Evolutionary conservation across 1,140 invertebrate species (phyloP), one percentile per base, ranked within the genome.

Genomic region (Hydropsyche tenuis): DNA sequence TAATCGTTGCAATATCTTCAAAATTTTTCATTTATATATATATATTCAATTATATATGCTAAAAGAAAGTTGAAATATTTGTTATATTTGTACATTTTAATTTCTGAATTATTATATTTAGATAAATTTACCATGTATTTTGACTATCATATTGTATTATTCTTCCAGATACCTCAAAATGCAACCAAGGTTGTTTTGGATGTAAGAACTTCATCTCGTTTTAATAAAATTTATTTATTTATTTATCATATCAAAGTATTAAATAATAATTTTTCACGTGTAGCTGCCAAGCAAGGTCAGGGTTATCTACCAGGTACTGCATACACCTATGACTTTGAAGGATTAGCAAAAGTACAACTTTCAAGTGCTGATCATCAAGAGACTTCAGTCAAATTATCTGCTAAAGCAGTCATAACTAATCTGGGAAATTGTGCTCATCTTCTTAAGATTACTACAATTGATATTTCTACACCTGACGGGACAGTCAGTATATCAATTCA

Each of bases 371-470:
- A 82, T 7, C 81, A 81, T 25, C 81, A 87, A 78, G 85, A 88
- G 74, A 86, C 86, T 9, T 85, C 79, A 42, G 81, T 88, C 0
- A 87, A 87, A 74, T 78, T 88, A 9, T 79, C 82, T 6, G 87
- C 86, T 1, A 82, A 84, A 56, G 87, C 85, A 0, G 82, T 86
- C 2, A 79, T 88, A 9, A 81, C 82, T 4, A 79, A 82, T 0
- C 77, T 84, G 22, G 86, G 84, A 27, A 87, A 88, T 78, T 88
- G 87, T 75, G 86, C 80, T 7, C 84, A 86, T 56, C 82, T 85
- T 2, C 78, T 88, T n/a, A 82, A 83, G 73, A 80, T 88, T 51
- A 82, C 82, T 23, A 79, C 80, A 12, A 75, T 88, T n/a, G 82
- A 81, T 22, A 84, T 88, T 9, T 82, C 83, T 53, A 83, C 83